A percentile compares a stretch with the other conserved stretches of the same genome.
phyloP scores from a whole-genome alignment of 2,888 invertebrate species.

The Caenorhabditis macrosperma region DNA sequence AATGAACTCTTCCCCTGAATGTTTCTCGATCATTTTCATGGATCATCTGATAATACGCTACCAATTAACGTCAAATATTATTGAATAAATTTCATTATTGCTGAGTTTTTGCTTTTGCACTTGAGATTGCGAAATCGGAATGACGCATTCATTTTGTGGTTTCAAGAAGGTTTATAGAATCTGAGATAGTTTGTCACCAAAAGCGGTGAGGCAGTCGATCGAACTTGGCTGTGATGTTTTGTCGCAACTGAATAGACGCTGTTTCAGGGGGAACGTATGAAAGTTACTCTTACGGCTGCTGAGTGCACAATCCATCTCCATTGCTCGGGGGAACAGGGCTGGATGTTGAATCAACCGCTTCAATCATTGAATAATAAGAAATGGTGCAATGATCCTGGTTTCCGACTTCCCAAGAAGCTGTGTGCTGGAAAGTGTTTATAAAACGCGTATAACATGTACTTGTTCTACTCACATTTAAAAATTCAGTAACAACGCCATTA shows the following conservation, averaged over 20 bases:
- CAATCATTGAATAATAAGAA: background rate
- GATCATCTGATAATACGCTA: too few relatives aligned
- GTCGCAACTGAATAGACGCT: background rate
- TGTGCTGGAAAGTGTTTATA: background rate
- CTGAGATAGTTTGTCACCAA: background rate
- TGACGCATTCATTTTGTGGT: too few relatives aligned
- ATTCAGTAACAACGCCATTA: background rate
- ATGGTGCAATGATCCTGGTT: constrained; percentile 1
- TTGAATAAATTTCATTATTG: too few relatives aligned
- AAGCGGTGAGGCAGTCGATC: background rate
- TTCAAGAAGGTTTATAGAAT: too few relatives aligned
- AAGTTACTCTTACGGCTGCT: background rate
- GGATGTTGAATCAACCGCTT: background rate
- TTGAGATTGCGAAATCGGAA: too few relatives aligned
- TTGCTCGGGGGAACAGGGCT: background rate
- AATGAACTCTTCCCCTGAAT: too few relatives aligned
- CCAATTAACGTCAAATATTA: too few relatives aligned
- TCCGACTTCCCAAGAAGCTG: background rate
- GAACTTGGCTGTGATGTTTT: background rate
- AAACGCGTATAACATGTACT: too few relatives aligned
- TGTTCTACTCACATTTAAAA: background rate
- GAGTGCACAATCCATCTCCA: background rate
- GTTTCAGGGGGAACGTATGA: background rate
- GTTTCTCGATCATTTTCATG: too few relatives aligned
- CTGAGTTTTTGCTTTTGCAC: too few relatives aligned